Percentiles rank a stretch among this genome's conserved stretches.
Conservation (phyloP, 2,113 vertebrate genomes). For the Columba livia region DNA sequence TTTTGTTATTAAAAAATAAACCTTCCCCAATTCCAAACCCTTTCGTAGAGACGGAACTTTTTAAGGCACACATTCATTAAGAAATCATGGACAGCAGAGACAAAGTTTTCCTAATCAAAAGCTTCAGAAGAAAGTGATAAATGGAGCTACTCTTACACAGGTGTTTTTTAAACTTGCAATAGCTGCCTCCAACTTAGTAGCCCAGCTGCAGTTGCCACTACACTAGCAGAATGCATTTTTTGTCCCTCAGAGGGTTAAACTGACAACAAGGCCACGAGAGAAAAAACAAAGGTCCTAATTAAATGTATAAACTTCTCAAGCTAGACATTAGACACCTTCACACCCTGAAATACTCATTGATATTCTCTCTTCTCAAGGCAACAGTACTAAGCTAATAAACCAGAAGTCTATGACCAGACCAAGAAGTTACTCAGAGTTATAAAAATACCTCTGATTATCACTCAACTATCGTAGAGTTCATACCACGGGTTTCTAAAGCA, state of each 20-base stretch:
- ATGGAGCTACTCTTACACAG: not conserved
- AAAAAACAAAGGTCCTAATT: not conserved
- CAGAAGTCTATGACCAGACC: not conserved
- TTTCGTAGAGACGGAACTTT: not conserved
- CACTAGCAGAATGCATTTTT: not conserved
- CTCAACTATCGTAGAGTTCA: not conserved
- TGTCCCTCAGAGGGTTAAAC: not conserved
- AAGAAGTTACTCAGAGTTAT: not conserved
- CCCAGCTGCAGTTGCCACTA: not conserved
- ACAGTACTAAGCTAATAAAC: not conserved
- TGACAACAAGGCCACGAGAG: not conserved
- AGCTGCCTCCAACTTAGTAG: not conserved
- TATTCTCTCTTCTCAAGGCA: not conserved
- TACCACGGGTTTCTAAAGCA: not conserved
- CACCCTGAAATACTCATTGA: not conserved
- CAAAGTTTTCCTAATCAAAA: not conserved
- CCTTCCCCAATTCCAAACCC: not conserved
- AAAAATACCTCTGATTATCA: not conserved
- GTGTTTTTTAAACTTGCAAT: not conserved
- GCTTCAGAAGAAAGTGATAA: not conserved
- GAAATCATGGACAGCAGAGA: not conserved
- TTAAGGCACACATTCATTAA: not conserved
- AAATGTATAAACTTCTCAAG: not conserved
- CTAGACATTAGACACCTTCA: not conserved
- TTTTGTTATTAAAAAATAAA: not conserved